phyloP scores from a whole-genome alignment of 1,140 invertebrate genomes.

The Eumeta japonica region DNA sequence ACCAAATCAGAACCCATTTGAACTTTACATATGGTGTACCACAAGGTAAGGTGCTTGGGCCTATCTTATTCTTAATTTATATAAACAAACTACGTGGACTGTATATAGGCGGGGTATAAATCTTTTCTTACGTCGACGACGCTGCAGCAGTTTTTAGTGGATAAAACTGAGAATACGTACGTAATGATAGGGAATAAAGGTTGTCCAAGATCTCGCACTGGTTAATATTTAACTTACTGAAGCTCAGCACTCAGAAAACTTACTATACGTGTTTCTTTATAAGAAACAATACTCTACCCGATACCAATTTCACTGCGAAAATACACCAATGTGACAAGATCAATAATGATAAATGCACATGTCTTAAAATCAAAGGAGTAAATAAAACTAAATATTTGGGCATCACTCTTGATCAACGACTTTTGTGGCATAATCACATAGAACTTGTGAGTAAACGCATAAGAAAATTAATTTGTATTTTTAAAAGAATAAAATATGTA shows the following conservation, averaged over 20 bases:
- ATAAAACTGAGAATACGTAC: neutral
- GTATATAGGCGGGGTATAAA: neutral
- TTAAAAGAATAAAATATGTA: neutral
- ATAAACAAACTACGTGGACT: neutral
- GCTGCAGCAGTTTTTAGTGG: neutral
- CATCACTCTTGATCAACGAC: neutral
- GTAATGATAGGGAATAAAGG: neutral
- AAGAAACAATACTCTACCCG: neutral
- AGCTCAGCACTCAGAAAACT: neutral
- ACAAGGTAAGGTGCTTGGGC: conserved; percentile 1
- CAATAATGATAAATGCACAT: no score
- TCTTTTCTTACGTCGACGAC: neutral
- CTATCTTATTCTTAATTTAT: conserved; percentile 2
- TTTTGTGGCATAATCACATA: neutral
- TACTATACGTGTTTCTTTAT: neutral
- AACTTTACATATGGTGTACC: neutral
- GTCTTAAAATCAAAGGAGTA: neutral
- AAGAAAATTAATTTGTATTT: neutral
- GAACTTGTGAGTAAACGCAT: neutral
- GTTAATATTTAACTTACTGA: neutral
- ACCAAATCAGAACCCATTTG: neutral
- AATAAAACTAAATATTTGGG: neutral
- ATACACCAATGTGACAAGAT: neutral
- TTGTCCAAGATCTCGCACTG: neutral
- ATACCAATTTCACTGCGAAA: neutral